Evolutionary conservation across 2,113 vertebrate genomes (phyloP), one percentile per base, ranked within the genome.

Genomic region (Ornithorhynchus anatinus): DNA sequence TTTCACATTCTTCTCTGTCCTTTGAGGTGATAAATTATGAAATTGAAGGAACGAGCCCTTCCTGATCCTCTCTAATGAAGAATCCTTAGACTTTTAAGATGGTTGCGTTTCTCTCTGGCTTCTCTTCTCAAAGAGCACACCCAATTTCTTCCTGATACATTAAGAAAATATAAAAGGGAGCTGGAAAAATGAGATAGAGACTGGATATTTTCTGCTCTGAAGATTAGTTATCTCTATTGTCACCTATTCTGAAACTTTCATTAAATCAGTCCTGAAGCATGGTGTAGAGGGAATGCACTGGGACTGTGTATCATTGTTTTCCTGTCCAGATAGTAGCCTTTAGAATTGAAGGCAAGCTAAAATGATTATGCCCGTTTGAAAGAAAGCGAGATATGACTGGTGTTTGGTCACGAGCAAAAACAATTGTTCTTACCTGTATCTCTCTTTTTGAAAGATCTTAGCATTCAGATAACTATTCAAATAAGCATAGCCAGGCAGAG

Each of bases 261-360:
- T 17, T 32, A 19, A 64, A 51, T 56, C 72, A 64, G 36, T 65
- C 25, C 2, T 39, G 71, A 59, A 43, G 19, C 84, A 2, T 75
- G 3, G 29, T 1, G 33, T 57, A 31, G 32, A 73, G 44, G 63
- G 16, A 25, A 16, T 8, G 16, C 3, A 19, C 13, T 47, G 10
- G 4, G 16, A 53, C 79, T 84, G 29, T 77, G 27, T 40, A 38
- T 31, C 36, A 80, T 29, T 11, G 14, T 32, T 50, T 43, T 79
- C 2, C 23, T 43, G 22, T 16, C 32, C 6, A 77, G 33, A 17
- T 69, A 62, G 32, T 25, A 84, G 39, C 3, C 71, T 42, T 83
- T 60, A 47, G 29, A 58, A 64, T 65, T 70, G 72, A 67, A 77
- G 10, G 23, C 20, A 77, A 68, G 57, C 47, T 72, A 68, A 85